phyloP scores from a whole-genome alignment of 2,797 vertebrate genomes.

The Gallinago solitaria region DNA sequence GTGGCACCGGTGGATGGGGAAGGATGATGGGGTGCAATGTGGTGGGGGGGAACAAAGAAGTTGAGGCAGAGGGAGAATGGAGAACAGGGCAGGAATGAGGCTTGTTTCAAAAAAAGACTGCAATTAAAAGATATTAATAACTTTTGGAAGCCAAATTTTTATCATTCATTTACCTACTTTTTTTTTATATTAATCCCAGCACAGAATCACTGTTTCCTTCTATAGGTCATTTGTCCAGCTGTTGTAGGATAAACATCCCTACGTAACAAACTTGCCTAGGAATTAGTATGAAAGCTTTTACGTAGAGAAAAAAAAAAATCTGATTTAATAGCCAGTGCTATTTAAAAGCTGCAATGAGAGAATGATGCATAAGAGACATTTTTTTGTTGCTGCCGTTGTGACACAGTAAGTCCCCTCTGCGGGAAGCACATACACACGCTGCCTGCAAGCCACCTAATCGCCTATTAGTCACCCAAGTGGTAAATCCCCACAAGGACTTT shows the following conservation, averaged over 20 bases:
- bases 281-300: neutral
- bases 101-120: constrained; percentile 22
- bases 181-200: neutral
- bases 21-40: too few relatives aligned
- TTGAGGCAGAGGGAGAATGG: neutral
- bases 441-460: neutral
- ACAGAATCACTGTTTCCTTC: neutral
- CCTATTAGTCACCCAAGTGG: constrained; percentile 9
- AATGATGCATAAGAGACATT: neutral
- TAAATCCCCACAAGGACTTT: constrained; percentile 33
- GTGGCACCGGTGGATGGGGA: neutral
- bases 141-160: neutral
- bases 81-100: neutral
- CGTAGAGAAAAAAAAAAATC: neutral
- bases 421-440: neutral
- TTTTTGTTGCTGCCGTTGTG: neutral
- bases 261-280: neutral
- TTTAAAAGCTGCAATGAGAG: neutral
- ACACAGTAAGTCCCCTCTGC: neutral
- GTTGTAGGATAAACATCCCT: neutral
- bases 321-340: neutral
- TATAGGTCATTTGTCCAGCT: neutral
- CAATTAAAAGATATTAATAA: constrained; percentile 27
- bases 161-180: constrained; percentile 30
- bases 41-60: neutral